Evolutionary conservation across 2,113 vertebrate species (phyloP).

Genomic region (Serranochromis macrocephalus): DNA sequence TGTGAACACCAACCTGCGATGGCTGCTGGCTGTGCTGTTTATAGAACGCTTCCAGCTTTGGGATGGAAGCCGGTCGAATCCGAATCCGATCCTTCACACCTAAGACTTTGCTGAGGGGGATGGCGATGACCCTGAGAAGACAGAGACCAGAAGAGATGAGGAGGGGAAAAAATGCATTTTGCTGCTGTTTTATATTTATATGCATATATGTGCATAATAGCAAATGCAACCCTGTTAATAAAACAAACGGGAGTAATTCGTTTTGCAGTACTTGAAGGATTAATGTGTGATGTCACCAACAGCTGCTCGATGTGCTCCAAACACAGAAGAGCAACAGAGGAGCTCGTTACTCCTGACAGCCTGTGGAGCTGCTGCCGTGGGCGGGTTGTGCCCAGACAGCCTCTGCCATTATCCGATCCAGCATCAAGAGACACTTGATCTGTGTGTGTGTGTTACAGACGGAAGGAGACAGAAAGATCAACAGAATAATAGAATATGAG

Average conservation of each 20-base stretch:
- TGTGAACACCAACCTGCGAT: slow-evolving; percentile 60
- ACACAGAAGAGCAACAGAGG: background rate
- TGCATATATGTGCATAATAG: background rate
- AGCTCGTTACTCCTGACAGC: slow-evolving; percentile 7
- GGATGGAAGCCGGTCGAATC: slow-evolving; percentile 57
- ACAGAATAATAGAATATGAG: background rate
- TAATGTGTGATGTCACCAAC: background rate
- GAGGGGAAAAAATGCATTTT: background rate
- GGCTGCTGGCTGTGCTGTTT: slow-evolving; percentile 53
- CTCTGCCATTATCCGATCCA: background rate
- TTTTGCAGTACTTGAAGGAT: background rate
- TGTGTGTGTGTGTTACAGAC: background rate
- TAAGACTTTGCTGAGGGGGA: slow-evolving; percentile 74
- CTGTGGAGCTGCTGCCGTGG: background rate
- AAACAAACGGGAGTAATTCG: background rate
- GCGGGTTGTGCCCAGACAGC: background rate
- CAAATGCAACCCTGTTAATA: background rate
- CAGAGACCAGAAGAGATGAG: background rate
- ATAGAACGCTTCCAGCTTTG: slow-evolving; percentile 78
- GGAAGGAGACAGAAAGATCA: background rate
- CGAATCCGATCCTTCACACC: slow-evolving; percentile 74
- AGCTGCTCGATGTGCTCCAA: background rate
- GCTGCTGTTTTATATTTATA: background rate
- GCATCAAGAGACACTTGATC: slow-evolving; percentile 43
- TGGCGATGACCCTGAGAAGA: slow-evolving; percentile 68